Evolutionary conservation across 2,888 invertebrate genomes (phyloP).

Genomic region (Nowickia ferox): DNA sequence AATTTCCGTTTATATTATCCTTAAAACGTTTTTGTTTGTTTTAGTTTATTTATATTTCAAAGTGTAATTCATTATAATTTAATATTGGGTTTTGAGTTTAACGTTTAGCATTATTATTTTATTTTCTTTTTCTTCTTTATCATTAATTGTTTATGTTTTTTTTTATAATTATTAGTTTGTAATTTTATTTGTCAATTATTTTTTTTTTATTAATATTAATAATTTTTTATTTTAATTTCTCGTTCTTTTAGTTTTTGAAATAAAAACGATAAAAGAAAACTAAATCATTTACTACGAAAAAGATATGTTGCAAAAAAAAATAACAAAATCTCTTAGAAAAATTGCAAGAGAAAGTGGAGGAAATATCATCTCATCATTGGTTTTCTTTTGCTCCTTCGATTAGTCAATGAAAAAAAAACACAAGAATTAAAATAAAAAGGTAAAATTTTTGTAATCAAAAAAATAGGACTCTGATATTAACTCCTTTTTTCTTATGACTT

Average conservation of each 20-base stretch:
- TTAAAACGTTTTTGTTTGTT: slow-evolving; percentile 35
- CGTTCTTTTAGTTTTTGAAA: slow-evolving; percentile 16
- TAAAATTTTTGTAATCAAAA: background rate
- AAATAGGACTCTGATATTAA: background rate
- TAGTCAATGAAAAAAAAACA: too few relatives aligned
- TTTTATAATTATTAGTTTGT: slow-evolving; percentile 56
- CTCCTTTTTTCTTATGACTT: background rate
- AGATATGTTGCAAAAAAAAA: slow-evolving; percentile 9
- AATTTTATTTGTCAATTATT: slow-evolving; percentile 59
- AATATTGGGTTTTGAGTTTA: slow-evolving; percentile 53
- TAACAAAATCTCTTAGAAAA: slow-evolving; percentile 16
- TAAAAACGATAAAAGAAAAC: slow-evolving; percentile 34
- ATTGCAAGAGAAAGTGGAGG: background rate
- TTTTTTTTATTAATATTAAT: slow-evolving; percentile 50
- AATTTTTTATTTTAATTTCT: slow-evolving; percentile 42
- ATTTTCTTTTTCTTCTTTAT: slow-evolving; percentile 38
- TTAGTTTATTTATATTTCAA: slow-evolving; percentile 26
- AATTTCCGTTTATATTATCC: slow-evolving; percentile 3
- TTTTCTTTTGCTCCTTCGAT: too few relatives aligned
- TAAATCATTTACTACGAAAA: slow-evolving; percentile 5
- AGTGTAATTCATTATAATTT: slow-evolving; percentile 51
- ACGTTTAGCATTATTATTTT: slow-evolving; percentile 49
- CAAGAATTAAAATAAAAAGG: too few relatives aligned
- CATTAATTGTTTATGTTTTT: slow-evolving; percentile 20
- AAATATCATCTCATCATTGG: too few relatives aligned